phyloP scores from a whole-genome alignment of 2,797 vertebrate species.

The Falco biarmicus region DNA sequence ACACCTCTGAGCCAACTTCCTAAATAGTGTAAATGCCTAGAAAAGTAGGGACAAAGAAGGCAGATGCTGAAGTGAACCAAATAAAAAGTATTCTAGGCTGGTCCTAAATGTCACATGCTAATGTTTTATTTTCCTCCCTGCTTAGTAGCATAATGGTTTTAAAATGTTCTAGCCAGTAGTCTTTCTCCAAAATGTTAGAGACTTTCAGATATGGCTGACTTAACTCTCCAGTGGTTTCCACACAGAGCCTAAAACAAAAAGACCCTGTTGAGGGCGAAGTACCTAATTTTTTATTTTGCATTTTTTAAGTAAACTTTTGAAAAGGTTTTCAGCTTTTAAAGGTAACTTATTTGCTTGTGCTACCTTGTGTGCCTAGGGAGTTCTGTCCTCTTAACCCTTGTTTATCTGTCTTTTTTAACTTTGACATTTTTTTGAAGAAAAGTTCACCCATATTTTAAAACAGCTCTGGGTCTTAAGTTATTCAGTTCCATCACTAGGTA shows the following conservation, averaged over 20 bases:
- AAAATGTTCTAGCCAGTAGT: neutral
- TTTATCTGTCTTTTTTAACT: neutral
- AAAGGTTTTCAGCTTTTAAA: neutral
- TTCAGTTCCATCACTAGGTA: neutral
- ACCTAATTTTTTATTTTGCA: neutral
- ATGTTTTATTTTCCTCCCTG: neutral
- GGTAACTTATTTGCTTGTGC: neutral
- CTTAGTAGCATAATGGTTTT: neutral
- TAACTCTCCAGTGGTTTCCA: neutral
- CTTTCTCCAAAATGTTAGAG: neutral
- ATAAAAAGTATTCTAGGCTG: neutral
- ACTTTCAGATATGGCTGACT: neutral
- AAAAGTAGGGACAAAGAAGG: conserved; percentile 5
- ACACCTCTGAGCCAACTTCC: conserved; percentile 26
- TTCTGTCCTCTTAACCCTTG: neutral
- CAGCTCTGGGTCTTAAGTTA: neutral
- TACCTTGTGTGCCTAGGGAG: neutral
- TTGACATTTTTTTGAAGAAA: neutral
- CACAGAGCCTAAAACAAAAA: neutral
- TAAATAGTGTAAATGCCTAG: conserved; percentile 28
- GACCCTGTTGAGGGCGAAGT: neutral
- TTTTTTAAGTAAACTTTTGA: neutral
- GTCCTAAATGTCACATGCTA: neutral
- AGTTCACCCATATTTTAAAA: neutral
- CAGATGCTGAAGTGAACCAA: conserved; percentile 34